Base-by-base conservation (phyloP, 1,140 invertebrate genomes). In the Andricus grossulariae region DNA sequence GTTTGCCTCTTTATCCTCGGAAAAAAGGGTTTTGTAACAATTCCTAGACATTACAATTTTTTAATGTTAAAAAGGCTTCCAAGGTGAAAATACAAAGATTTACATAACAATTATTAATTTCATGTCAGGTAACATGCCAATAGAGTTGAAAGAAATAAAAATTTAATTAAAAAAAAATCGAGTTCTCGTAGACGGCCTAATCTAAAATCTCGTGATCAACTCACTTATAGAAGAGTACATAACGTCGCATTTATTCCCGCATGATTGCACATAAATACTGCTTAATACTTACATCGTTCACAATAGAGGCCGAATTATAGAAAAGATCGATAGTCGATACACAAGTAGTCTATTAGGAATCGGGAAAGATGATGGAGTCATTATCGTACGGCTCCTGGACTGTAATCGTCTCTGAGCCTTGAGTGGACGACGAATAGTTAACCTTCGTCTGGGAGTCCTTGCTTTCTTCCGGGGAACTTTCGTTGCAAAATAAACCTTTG, bases 321-420 rank as follows among this genome's bases (percentile, higher is more conserved):
- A 51, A 74, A 80, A 82, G 73, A 75, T 75, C 73, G 76, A 80
- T 54, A 74, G 75, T 77, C 54, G 76, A 80, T 76, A 80, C 79
- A 79, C 55, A 77, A 80, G 45, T 80, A 21, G 71, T 77, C 76
- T 79, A 84, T 87, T 89, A 87, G 82, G 82, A 85, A 72, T 82
- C 78, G 71, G 86, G 87, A 81, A 87, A 89, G 75, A 88, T 80
- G 82, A 87, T 85, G 81, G 87, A 86, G 76, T 87, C 85, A 73
- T 83, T 82, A 81, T 85, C 80, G 82, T 72, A 72, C 49, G 85
- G 76, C 73, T 82, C 79, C 75, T 72, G 75, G 74, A 80, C 80
- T 77, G 83, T 75, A 49, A 78, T 77, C 60, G n/a, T 66, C 60
- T 66, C 60, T 45, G 60, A 66, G 60, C 60, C 32, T 32, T 66